Evolutionary conservation across 2,797 vertebrate genomes (phyloP), one percentile per base, ranked within the genome.

Genomic region (Fundulus diaphanus): DNA sequence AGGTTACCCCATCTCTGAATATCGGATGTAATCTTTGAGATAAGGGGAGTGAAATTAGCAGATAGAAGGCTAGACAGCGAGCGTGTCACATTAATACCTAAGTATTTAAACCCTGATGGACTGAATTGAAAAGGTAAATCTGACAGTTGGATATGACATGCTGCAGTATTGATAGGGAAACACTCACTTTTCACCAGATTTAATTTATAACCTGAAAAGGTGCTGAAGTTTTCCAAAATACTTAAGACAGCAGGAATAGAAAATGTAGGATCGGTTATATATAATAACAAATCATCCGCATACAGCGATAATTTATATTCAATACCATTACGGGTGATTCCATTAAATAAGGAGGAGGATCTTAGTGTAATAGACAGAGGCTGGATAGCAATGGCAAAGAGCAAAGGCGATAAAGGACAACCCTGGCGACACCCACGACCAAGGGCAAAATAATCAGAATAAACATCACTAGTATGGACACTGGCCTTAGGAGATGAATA

Each of bases 391-490:
- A 82, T n/a, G 1, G 66, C 35, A 15, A 82, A 82, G 4, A 73
- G 68, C 5, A 79, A 40, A 7, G 80, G 76, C 4, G 80, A 82
- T 3, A 77, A 22, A 3, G 73, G 77, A n/a, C 87, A 85, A 3
- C 77, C 70, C 18, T 80, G 74, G 3, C 27, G 7, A 29, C 1
- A 76, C 1, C 56, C 49, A 13, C 24, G 24, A 9, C 12, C n/a
- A 7, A 31, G 42, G 4, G n/a, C 5, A 31, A 0, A 13, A 66
- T 68, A 22, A 70, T 35, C 12, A 68, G 29, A 8, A 42, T 42
- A 42, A 11, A 42, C 40, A 42, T 42, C 40, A 42, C 11, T 42
- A 42, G 7, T 42, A 42, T 42, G 40, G 40, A 42, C 40, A 42
- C 7, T 42, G 7, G 40, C 40, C 40, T 42, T 42, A 42, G 40